Evolutionary conservation across 2,888 invertebrate genomes (phyloP).

Genomic region (Oligia strigilis): DNA sequence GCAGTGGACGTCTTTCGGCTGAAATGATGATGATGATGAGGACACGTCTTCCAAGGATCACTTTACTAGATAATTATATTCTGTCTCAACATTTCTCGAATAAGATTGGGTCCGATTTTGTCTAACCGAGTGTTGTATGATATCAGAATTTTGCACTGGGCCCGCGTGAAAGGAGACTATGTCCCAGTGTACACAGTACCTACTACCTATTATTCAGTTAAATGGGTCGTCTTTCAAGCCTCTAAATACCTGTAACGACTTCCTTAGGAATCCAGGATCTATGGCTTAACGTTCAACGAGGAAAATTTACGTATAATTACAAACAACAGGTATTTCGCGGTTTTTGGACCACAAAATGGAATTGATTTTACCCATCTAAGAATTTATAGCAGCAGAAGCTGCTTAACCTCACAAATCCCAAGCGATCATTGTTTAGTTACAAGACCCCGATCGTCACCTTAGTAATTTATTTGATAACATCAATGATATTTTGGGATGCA

Average conservation of each 20-base stretch:
- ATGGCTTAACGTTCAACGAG: not conserved
- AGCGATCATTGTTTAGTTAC: no score
- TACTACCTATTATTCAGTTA: not conserved
- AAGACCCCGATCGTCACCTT: no score
- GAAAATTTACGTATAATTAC: not conserved
- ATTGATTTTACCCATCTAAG: not conserved
- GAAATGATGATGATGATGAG: not conserved
- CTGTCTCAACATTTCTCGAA: not conserved
- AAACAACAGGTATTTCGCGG: not conserved
- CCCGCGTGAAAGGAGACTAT: no score
- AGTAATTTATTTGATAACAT: no score
- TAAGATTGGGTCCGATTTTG: not conserved
- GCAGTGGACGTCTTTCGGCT: no score
- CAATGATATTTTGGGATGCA: no score
- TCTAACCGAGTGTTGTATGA: no score
- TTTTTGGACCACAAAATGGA: not conserved
- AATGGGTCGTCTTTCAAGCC: not conserved
- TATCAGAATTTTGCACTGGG: not conserved
- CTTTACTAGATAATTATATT: not conserved
- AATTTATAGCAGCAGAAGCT: not conserved
- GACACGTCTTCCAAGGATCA: not conserved
- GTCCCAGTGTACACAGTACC: not conserved
- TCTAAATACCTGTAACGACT: not conserved
- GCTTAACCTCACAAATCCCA: not conserved
- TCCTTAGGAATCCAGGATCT: not conserved